phyloP scores from a whole-genome alignment of 2,113 vertebrate genomes.

The Hemicordylus capensis region DNA sequence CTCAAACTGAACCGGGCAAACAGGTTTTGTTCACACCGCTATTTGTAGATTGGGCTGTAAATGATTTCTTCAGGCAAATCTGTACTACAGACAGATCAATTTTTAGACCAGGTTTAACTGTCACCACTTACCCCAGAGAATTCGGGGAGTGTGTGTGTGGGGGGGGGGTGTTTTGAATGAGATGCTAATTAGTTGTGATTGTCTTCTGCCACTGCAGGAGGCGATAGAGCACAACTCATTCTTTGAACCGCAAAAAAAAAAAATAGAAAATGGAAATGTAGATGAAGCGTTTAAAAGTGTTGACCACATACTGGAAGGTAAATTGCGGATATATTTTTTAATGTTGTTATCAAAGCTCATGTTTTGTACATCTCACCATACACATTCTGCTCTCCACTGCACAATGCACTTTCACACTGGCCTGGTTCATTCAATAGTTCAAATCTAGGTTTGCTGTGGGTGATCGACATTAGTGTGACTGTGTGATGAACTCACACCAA shows the following conservation, averaged over 20 bases:
- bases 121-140: not conserved
- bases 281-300: constrained; percentile 72
- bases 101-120: not conserved
- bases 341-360: not conserved
- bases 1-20: too few species aligned
- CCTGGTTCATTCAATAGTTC: too few species aligned
- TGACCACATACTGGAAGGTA: constrained; percentile 79
- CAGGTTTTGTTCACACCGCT: too few species aligned
- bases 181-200: not conserved
- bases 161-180: constrained; percentile 7
- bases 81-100: not conserved
- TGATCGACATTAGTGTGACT: too few species aligned
- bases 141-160: not conserved
- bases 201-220: constrained; percentile 66
- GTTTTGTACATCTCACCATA: not conserved
- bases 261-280: constrained; percentile 74
- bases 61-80: not conserved
- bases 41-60: not conserved
- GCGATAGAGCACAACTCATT: constrained; percentile 74
- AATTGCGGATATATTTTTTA: constrained; percentile 4
- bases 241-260: constrained; percentile 68
- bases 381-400: too few species aligned
- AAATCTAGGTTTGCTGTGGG: too few species aligned
- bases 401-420: too few species aligned
- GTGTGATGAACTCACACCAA: too few species aligned